These are phyloP conservation scores for Tetramorium alpestre DNA, from an alignment of 1,140 invertebrate species.

Conservation along the genomic window DNA sequence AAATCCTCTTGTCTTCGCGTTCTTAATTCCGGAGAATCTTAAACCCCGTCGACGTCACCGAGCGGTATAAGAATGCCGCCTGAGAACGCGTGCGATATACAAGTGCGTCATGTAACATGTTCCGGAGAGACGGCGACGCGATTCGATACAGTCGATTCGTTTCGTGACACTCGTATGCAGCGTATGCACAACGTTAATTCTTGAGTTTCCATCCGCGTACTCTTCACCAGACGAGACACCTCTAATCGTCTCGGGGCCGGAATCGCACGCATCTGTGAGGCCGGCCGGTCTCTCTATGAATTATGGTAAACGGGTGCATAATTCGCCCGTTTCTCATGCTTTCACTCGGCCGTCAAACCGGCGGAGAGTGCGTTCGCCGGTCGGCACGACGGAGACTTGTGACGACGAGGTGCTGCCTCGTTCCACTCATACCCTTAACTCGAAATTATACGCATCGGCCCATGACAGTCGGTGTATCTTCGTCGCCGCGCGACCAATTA, in stretches of 20 bases:
- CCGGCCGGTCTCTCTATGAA: conserved; percentile 66
- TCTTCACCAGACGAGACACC: conserved; percentile 58
- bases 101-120: conserved; percentile 1
- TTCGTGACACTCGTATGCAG: conserved; percentile 10
- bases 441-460: conserved; percentile 52
- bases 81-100: neutral
- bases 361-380: conserved; percentile 57
- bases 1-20: conserved; percentile 65
- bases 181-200: conserved; percentile 8
- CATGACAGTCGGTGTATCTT: neutral
- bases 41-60: conserved; percentile 4
- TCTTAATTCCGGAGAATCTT: conserved; percentile 38
- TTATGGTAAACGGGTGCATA: conserved; percentile 79
- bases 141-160: conserved; percentile 70
- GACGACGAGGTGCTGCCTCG: conserved; percentile 12
- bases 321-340: conserved; percentile 78
- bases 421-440: conserved; percentile 32
- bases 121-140: conserved; percentile 8
- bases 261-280: conserved; percentile 46
- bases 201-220: conserved; percentile 17
- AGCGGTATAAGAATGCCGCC: neutral
- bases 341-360: conserved; percentile 74
- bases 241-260: conserved; percentile 67
- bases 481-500: conserved; percentile 9
- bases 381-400: conserved; percentile 11